Evolutionary conservation across 1,140 invertebrate genomes (phyloP).

Genomic region (Apis laboriosa): DNA sequence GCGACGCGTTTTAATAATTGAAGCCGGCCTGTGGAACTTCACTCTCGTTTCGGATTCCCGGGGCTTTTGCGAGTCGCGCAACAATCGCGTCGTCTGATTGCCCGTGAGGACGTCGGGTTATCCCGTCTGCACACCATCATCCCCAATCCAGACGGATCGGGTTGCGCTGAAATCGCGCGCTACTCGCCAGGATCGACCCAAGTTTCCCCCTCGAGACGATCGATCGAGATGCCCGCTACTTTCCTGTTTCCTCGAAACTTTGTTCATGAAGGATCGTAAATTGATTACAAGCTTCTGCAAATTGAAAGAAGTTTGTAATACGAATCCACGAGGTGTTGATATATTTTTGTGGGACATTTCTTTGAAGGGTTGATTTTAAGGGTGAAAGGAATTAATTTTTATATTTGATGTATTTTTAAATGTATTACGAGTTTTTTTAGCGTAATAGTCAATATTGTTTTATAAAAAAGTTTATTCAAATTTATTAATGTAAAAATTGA

Average conservation of each 20-base stretch:
- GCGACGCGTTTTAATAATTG: slow-evolving; percentile 52
- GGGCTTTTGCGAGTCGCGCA: slow-evolving; percentile 23
- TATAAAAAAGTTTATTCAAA: too few species aligned
- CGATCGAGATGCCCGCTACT: slow-evolving; percentile 13
- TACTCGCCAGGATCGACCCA: neutral
- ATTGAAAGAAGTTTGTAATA: too few species aligned
- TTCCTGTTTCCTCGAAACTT: neutral
- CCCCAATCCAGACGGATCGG: slow-evolving; percentile 15
- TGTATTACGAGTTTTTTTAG: too few species aligned
- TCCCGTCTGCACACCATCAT: neutral
- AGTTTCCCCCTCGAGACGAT: slow-evolving; percentile 10
- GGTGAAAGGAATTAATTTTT: too few species aligned
- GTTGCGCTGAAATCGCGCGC: slow-evolving; percentile 22
- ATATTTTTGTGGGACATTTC: too few species aligned
- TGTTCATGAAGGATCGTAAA: neutral
- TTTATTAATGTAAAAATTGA: too few species aligned
- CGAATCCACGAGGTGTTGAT: too few species aligned
- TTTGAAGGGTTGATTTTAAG: too few species aligned
- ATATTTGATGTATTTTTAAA: too few species aligned
- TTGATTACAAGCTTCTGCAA: neutral
- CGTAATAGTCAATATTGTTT: too few species aligned
- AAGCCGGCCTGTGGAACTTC: slow-evolving; percentile 35
- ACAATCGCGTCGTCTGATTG: slow-evolving; percentile 43
- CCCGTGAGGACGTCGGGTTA: slow-evolving; percentile 17
- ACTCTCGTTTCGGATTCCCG: slow-evolving; percentile 34